Evolutionary conservation across 2,888 invertebrate species (phyloP), one percentile per base, ranked within the genome.

Genomic region (Allolobophora icterica): DNA sequence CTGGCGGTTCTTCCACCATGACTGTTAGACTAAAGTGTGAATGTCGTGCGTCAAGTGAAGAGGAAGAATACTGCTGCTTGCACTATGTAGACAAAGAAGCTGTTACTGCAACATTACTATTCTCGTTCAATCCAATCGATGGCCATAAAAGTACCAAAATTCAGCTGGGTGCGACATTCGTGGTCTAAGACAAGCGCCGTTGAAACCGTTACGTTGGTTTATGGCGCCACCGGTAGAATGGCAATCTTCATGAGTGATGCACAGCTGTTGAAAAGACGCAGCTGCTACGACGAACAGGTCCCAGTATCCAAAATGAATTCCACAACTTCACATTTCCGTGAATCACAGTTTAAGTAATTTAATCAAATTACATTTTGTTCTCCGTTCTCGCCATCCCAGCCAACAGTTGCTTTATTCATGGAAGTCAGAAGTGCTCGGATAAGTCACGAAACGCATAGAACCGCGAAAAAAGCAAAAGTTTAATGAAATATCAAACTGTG

Each of bases 281-380:
- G 30, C 71, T 71, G 71, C n/a, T 8, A 8, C 2, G 71, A 71
- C 8, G 71, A 71, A 71, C 71, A 71, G 11, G 71, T n/a, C 71
- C 71, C n/a, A 71, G n/a, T n/a, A 71, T 71, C 71, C 71, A 30
- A 71, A n/a, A 71, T n/a, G 71, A 71, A 71, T 71, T 71, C 71
- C 24, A 52, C 24, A 24, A 52, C 52, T 52, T 52, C 24, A n/a
- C 71, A 71, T 71, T 71, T n/a, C 71, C 11, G 71, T 71, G 71
- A 71, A n/a, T 71, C 71, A n/a, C 1, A 11, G 71, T 71, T n/a
- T 71, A 71, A 13, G 24, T 24, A 24, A 52, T 52, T 24, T 52
- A 52, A 24, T 52, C 52, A 52, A 15, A 52, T 15, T 24, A 24
- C 52, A 71, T n/a, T 21, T 52, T 52, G 21, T 52, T 1, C 21